Conservation (phyloP, 2,888 invertebrate genomes). For the Silvanus unidentatus region DNA sequence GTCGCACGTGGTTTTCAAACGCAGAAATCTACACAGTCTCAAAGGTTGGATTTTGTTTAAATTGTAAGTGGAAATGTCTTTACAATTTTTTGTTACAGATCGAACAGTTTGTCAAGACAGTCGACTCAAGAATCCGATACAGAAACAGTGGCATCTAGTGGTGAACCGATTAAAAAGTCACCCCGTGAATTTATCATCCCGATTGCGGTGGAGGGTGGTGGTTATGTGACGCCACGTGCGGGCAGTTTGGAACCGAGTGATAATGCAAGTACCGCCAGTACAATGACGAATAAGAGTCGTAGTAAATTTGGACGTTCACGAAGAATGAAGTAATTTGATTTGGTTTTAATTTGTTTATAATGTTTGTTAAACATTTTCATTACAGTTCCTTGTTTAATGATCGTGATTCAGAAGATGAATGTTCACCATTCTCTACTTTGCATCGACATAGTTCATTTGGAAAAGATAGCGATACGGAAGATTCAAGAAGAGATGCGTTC, state of each 20-base stretch:
- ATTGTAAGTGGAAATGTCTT: slow-evolving; percentile 6
- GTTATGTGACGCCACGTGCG: slow-evolving; percentile 70
- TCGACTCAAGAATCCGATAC: slow-evolving; percentile 69
- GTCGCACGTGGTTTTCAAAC: slow-evolving; percentile 48
- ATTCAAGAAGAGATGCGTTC: slow-evolving; percentile 47
- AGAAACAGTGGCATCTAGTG: slow-evolving; percentile 51
- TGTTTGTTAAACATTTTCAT: slow-evolving; percentile 17
- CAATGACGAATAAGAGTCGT: slow-evolving; percentile 50
- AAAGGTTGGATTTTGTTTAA: slow-evolving; percentile 30
- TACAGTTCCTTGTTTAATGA: slow-evolving; percentile 62
- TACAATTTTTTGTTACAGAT: slow-evolving; percentile 26
- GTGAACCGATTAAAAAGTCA: slow-evolving; percentile 78
- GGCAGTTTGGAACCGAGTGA: slow-evolving; percentile 73
- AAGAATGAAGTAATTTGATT: slow-evolving; percentile 59
- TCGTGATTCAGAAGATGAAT: slow-evolving; percentile 64
- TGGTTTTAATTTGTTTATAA: slow-evolving; percentile 1
- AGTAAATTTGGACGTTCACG: slow-evolving; percentile 52
- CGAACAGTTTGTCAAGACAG: slow-evolving; percentile 52
- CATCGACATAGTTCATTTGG: slow-evolving; percentile 54
- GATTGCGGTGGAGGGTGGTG: slow-evolving; percentile 87
- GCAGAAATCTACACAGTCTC: slow-evolving; percentile 46
- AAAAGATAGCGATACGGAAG: slow-evolving; percentile 56
- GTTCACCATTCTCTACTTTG: slow-evolving; percentile 53
- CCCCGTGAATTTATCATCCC: slow-evolving; percentile 89
- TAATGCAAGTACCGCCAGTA: slow-evolving; percentile 52